phyloP scores from a whole-genome alignment of 2,797 vertebrate genomes.

The Pterois miles region DNA sequence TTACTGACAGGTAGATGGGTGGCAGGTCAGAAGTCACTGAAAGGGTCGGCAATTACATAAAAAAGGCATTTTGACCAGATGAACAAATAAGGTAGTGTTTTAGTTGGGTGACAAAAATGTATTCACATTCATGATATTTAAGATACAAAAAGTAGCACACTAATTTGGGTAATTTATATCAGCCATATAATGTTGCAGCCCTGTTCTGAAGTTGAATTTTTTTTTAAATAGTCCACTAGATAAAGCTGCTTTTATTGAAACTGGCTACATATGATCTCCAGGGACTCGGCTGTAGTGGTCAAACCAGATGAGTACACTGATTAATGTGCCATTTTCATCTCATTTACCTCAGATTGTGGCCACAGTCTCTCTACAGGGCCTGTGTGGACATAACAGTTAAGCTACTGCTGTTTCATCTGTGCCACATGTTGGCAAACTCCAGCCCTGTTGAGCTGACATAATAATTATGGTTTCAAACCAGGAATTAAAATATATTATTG shows the following conservation, averaged over 20 bases:
- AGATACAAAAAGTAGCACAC: neutral
- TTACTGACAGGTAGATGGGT: neutral
- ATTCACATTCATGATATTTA: neutral
- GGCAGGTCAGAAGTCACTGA: neutral
- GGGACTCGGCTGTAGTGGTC: neutral
- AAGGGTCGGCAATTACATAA: neutral
- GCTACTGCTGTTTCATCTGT: slow-evolving; percentile 8
- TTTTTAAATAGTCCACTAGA: neutral
- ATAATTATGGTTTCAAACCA: neutral
- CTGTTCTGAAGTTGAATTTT: neutral
- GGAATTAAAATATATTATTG: neutral
- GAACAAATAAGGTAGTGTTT: neutral
- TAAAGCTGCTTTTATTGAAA: neutral
- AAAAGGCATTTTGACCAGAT: neutral
- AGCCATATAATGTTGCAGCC: neutral
- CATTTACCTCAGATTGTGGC: neutral
- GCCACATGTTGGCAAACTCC: neutral
- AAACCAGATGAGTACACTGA: neutral
- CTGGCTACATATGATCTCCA: neutral
- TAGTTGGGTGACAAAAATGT: neutral
- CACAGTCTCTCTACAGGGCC: neutral
- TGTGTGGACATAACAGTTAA: neutral
- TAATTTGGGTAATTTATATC: neutral
- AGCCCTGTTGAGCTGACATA: neutral
- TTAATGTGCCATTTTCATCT: neutral